Percentiles rank a stretch among this genome's conserved stretches.
Conservation (phyloP, 2,888 invertebrate species). For the Drosophila koepferae region DNA sequence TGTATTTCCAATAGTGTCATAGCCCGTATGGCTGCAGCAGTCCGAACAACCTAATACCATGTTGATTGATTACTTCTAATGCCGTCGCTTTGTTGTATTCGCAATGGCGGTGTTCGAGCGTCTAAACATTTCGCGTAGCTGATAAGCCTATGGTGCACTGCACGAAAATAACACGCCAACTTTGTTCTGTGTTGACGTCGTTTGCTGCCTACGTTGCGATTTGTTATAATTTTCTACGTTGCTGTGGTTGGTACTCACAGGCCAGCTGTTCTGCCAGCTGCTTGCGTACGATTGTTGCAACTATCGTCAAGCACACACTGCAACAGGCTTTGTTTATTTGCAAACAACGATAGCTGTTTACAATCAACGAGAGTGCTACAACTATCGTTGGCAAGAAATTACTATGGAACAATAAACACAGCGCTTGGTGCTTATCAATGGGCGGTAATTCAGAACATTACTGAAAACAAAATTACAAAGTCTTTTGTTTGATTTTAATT, state of each 20-base stretch:
- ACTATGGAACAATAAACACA: neutral
- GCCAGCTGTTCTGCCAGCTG: slow-evolving; percentile 29
- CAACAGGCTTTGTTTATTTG: slow-evolving; percentile 15
- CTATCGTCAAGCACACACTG: slow-evolving; percentile 22
- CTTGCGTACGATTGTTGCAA: neutral
- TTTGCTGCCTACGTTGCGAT: slow-evolving; percentile 53
- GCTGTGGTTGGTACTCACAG: slow-evolving; percentile 22
- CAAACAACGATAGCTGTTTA: slow-evolving; percentile 16
- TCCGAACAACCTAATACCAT: slow-evolving; percentile 61
- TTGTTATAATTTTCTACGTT: slow-evolving; percentile 21
- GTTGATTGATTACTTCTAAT: neutral
- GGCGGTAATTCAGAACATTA: neutral
- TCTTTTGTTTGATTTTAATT: no score
- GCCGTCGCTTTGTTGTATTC: slow-evolving; percentile 9
- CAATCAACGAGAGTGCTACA: neutral
- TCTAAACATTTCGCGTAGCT: slow-evolving; percentile 39
- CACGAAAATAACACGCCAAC: slow-evolving; percentile 9
- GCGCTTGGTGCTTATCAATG: neutral
- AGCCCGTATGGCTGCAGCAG: slow-evolving; percentile 85
- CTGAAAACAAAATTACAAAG: no score
- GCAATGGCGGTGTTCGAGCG: slow-evolving; percentile 4
- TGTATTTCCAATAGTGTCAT: slow-evolving; percentile 75
- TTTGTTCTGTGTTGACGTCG: slow-evolving; percentile 4
- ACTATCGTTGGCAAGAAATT: neutral
- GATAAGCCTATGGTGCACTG: slow-evolving; percentile 14